Evolutionary conservation across 2,888 invertebrate genomes (phyloP).

Genomic region (Steromphala cineraria): DNA sequence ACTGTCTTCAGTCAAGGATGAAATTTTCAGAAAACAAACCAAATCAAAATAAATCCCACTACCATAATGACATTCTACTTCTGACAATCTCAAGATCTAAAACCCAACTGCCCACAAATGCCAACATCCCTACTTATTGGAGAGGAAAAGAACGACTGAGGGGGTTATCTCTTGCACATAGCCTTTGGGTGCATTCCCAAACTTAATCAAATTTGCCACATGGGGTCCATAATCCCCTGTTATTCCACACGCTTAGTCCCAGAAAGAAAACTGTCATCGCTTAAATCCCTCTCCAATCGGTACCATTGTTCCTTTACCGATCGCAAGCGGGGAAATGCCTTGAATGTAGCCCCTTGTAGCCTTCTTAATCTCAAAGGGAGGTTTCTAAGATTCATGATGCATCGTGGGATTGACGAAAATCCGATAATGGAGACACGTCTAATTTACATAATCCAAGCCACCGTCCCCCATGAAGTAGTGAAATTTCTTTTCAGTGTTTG

Average conservation of each 20-base stretch:
- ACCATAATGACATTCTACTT: no score
- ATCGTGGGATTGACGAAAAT: not conserved
- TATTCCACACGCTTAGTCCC: conserved; percentile 9
- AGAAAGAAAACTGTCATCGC: conserved; percentile 11
- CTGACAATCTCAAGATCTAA: no score
- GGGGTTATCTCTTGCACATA: no score
- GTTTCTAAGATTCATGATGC: conserved; percentile 17
- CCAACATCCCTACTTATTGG: no score
- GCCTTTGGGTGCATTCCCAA: conserved; percentile 14
- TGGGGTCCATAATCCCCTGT: conserved; percentile 5
- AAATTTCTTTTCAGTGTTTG: not conserved
- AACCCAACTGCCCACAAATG: no score
- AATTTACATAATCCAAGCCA: conserved; percentile 15
- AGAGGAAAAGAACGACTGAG: no score
- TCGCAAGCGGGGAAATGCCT: not conserved
- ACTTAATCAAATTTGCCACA: conserved; percentile 17
- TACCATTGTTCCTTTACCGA: not conserved
- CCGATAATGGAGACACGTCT: conserved; percentile 14
- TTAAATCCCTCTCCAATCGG: not conserved
- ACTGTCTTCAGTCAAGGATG: no score
- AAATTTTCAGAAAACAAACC: no score
- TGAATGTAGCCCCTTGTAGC: not conserved
- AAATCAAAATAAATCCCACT: no score
- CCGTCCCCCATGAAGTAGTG: not conserved
- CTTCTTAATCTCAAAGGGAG: conserved; percentile 3